Evolutionary conservation across 2,888 invertebrate genomes (phyloP), one percentile per base, ranked within the genome.

Genomic region (Agrypnus murinus): DNA sequence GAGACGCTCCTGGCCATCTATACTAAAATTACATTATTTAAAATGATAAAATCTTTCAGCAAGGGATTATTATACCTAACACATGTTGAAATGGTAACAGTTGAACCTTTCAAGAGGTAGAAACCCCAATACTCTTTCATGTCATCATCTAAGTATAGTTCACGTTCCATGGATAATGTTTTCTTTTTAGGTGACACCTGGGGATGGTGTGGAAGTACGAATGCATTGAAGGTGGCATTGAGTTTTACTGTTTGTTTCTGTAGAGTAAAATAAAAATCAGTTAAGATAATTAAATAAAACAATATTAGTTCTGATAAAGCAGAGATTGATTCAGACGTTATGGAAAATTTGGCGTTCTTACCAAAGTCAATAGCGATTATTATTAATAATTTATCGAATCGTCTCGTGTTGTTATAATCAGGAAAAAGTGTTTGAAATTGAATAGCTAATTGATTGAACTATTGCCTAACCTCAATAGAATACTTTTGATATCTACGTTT

Each of bases 121-220:
- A 94, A 94, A 1, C 94, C 94, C 94, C 93, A 94, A 82, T 93
- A 94, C 81, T 93, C 93, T 83, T 93, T 94, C 88, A 92, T 92
- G 77, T 94, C 94, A 77, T 93, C 93, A 67, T 91, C 90, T n/a
- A 94, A 84, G 53, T 89, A 86, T 74, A 94, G 84, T 73, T 92
- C 89, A 45, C 93, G 87, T 0, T 90, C 90, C 91, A 93, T 92
- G 5, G 90, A 88, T n/a, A 93, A 87, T 0, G 89, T 89, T 34
- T 90, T 88, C 46, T 89, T 84, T 50, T 90, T 88, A 1, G 86
- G 84, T 1, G 89, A 87, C 46, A 92, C 83, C 74, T 87, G 83
- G 0, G 93, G 93, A 1, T 86, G 86, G 0, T 89, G 89, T 1
- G 90, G 87, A 69, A 93, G 87, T 64, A 93, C 87, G 83, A 91